These are phyloP conservation scores for Danaus melanippus DNA, from an alignment of 1,140 invertebrate genomes.

Conservation along the genomic window DNA sequence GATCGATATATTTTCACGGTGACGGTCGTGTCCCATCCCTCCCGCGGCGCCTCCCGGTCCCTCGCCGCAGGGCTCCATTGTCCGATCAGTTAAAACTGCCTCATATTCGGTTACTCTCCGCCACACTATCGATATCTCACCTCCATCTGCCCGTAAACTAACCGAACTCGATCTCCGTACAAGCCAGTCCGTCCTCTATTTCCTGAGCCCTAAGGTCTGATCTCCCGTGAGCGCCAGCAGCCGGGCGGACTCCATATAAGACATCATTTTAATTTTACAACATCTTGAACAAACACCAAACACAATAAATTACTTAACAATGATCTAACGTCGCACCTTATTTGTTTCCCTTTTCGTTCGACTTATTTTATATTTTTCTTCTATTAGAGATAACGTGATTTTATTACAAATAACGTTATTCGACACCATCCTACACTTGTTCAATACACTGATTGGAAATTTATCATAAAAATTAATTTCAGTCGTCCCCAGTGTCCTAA, in stretches of 20 bases:
- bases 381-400: too few relatives aligned
- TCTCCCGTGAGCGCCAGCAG: conserved; percentile 17
- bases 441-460: too few relatives aligned
- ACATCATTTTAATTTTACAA: conserved; percentile 65
- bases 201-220: conserved; percentile 7
- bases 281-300: conserved; percentile 51
- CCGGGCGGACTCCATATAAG: conserved; percentile 5
- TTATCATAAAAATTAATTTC: too few relatives aligned
- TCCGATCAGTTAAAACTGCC: conserved; percentile 56
- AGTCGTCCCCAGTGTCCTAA: too few relatives aligned
- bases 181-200: conserved; percentile 22
- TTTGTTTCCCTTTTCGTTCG: conserved; percentile 57
- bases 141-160: conserved; percentile 21
- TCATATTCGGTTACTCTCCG: conserved; percentile 66
- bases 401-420: too few relatives aligned
- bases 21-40: conserved; percentile 23
- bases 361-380: background rate
- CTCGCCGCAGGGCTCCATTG: conserved; percentile 58
- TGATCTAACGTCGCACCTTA: conserved; percentile 57
- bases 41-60: conserved; percentile 51
- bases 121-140: conserved; percentile 49
- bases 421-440: too few relatives aligned
- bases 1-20: too few relatives aligned
- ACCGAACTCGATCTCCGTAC: conserved; percentile 20
- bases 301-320: conserved; percentile 63